Evolutionary conservation across 1,140 invertebrate species (phyloP).

Genomic region (Drosophila sproati): DNA sequence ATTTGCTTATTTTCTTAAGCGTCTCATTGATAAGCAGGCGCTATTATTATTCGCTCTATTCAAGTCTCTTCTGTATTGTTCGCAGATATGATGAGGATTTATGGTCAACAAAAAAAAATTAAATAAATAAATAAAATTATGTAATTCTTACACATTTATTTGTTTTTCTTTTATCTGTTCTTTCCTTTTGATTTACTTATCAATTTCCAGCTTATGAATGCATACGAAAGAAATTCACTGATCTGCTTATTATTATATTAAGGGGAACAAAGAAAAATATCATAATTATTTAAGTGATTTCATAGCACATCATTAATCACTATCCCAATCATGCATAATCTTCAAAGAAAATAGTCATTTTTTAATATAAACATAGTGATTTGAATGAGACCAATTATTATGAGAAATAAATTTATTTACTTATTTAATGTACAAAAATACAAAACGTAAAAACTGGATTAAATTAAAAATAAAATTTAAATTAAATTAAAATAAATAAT

Average conservation of each 20-base stretch:
- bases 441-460: too few relatives aligned
- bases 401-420: too few relatives aligned
- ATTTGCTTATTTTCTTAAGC: slow-evolving; percentile 35
- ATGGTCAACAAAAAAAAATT: slow-evolving; percentile 1
- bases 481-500: too few relatives aligned
- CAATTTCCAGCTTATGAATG: neutral
- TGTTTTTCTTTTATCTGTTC: slow-evolving; percentile 10
- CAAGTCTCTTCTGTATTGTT: slow-evolving; percentile 21
- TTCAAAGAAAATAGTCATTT: too few relatives aligned
- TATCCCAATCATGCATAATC: too few relatives aligned
- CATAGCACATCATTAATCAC: too few relatives aligned
- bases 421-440: too few relatives aligned
- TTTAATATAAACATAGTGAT: too few relatives aligned
- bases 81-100: slow-evolving; percentile 43
- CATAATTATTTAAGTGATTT: neutral
- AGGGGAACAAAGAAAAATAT: neutral
- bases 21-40: slow-evolving; percentile 35
- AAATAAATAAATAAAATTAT: slow-evolving; percentile 7
- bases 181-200: slow-evolving; percentile 3
- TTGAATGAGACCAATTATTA: too few relatives aligned
- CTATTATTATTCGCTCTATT: slow-evolving; percentile 3
- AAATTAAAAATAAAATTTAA: too few relatives aligned
- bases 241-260: neutral
- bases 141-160: slow-evolving; percentile 9
- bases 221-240: neutral